Evolutionary conservation across 2,888 invertebrate genomes (phyloP).

Genomic region (Apeira syringaria): DNA sequence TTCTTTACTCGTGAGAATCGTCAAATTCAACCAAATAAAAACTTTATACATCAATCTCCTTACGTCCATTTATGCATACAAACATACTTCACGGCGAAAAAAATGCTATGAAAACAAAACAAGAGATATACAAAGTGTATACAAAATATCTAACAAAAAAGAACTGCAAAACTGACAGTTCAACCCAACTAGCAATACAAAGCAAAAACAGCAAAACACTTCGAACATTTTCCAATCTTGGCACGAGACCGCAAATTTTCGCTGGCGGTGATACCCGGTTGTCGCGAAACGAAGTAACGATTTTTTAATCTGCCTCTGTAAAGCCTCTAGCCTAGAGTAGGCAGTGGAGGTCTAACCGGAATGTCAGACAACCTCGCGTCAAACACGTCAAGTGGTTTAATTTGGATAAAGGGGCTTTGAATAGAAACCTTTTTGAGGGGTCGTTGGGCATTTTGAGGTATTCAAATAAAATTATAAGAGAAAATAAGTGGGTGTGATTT

Average conservation of each 20-base stretch:
- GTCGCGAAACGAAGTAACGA: conserved; percentile 18
- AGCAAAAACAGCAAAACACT: no score
- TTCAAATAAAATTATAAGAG: not conserved
- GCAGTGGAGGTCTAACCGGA: conserved; percentile 9
- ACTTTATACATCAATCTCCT: no score
- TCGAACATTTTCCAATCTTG: conserved; percentile 7
- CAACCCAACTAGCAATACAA: no score
- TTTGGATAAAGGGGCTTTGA: conserved; percentile 14
- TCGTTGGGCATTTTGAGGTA: conserved; percentile 1
- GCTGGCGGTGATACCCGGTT: conserved; percentile 2
- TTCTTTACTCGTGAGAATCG: no score
- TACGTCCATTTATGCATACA: no score
- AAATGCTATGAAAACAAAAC: no score
- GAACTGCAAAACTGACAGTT: no score
- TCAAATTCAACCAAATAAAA: no score
- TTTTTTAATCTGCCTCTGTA: conserved; percentile 14
- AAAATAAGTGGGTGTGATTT: not conserved
- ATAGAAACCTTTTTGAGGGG: conserved; percentile 17
- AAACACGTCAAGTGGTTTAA: conserved; percentile 21
- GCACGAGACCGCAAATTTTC: conserved; percentile 10
- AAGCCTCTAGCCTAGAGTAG: not conserved
- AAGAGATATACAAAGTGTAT: no score
- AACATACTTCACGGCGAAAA: no score
- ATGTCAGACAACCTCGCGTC: conserved; percentile 18
- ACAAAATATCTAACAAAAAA: no score